Percentiles rank a stretch among this genome's conserved stretches.
Conservation (phyloP, 2,797 vertebrate species). For the Cuniculus paca region DNA sequence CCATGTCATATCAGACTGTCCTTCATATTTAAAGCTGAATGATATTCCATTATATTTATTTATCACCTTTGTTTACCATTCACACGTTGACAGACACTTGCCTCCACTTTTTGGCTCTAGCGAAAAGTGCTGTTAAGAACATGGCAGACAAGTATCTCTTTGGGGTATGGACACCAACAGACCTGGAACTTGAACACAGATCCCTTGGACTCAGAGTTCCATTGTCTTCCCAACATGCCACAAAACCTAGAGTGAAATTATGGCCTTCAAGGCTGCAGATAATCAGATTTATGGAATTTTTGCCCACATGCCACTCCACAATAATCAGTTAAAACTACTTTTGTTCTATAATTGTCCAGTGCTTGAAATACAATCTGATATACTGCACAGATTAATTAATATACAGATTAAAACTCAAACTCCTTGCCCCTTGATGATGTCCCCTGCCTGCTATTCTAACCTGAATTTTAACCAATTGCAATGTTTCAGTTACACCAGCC, state of each 20-base stretch:
- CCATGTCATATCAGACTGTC: not conserved
- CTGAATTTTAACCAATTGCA: not conserved
- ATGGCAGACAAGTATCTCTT: not conserved
- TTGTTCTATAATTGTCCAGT: not conserved
- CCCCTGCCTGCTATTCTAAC: not conserved
- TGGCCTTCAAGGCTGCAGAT: not conserved
- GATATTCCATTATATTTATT: not conserved
- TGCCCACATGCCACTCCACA: not conserved
- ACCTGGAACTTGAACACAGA: not conserved
- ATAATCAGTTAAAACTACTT: not conserved
- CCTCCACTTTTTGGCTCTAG: not conserved
- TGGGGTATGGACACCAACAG: not conserved
- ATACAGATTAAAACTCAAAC: not conserved
- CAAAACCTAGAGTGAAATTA: not conserved
- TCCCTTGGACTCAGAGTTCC: not conserved
- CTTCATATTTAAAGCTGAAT: not conserved
- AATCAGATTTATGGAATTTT: not conserved
- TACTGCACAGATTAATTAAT: too few species aligned
- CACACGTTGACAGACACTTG: not conserved
- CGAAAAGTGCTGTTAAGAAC: not conserved
- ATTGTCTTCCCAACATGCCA: not conserved
- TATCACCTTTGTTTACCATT: not conserved
- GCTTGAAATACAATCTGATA: not conserved
- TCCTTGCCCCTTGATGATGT: not conserved
- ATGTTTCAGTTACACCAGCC: too few species aligned